Conservation (phyloP, 2,888 invertebrate species). For the Nomada ruficornis region DNA sequence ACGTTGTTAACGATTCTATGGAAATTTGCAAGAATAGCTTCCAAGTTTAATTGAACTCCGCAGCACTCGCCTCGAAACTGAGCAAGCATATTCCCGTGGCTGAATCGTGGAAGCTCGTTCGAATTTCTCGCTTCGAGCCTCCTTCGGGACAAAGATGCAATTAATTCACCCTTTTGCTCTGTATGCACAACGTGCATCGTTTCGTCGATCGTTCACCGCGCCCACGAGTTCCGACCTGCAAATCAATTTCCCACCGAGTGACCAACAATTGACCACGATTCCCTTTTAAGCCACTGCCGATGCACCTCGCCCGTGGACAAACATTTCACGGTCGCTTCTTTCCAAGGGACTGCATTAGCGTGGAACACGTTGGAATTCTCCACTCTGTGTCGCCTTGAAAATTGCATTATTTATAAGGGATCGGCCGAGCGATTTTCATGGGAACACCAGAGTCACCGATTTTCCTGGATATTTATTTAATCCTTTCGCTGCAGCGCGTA, state of each 20-base stretch:
- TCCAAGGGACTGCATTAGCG: slow-evolving; percentile 31
- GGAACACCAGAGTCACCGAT: slow-evolving; percentile 16
- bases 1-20: neutral
- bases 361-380: slow-evolving; percentile 55
- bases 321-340: slow-evolving; percentile 31
- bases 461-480: neutral
- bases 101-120: slow-evolving; percentile 8
- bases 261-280: slow-evolving; percentile 51
- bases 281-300: too few relatives aligned
- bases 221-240: slow-evolving; percentile 45
- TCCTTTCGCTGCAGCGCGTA: neutral
- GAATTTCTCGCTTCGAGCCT: slow-evolving; percentile 2
- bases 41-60: slow-evolving; percentile 8
- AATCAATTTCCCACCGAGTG: slow-evolving; percentile 44
- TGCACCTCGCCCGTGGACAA: slow-evolving; percentile 28
- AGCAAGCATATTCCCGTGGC: neutral
- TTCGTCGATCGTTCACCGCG: slow-evolving; percentile 58
- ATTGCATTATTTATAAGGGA: slow-evolving; percentile 61
- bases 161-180: slow-evolving; percentile 38
- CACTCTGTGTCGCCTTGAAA: slow-evolving; percentile 32
- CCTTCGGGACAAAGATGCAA: slow-evolving; percentile 22
- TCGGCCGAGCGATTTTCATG: slow-evolving; percentile 46
- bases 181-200: slow-evolving; percentile 52
- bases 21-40: neutral
- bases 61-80: neutral